A percentile compares a stretch with the other conserved stretches of the same genome.
Conservation (phyloP, 2,797 vertebrate species). For the Dipus sagitta region DNA sequence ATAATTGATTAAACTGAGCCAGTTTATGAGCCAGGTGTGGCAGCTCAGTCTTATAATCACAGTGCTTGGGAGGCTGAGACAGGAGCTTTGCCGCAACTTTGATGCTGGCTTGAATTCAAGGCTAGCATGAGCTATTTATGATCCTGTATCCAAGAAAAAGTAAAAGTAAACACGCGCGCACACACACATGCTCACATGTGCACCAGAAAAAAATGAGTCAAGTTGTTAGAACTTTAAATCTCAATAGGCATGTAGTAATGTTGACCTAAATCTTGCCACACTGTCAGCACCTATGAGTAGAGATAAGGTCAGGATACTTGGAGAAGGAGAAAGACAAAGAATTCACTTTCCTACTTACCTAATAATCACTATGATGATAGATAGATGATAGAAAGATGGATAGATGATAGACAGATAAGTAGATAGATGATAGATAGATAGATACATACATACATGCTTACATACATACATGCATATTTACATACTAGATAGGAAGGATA, state of each 20-base stretch:
- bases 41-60: neutral
- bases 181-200: neutral
- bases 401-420: too few species aligned
- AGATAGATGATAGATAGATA: neutral
- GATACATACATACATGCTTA: too few species aligned
- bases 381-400: neutral
- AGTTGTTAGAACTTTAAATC: slow-evolving; percentile 34
- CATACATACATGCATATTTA: too few species aligned
- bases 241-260: neutral
- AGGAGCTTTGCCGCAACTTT: neutral
- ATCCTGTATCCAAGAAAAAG: neutral
- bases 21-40: neutral
- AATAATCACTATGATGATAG: neutral
- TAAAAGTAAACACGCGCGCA: neutral
- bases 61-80: neutral
- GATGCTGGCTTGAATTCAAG: neutral
- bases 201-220: neutral
- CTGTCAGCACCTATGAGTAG: neutral
- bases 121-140: neutral
- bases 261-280: neutral
- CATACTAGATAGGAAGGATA: too few species aligned
- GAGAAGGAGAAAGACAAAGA: neutral
- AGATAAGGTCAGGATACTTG: neutral
- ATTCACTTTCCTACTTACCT: slow-evolving; percentile 11
- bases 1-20: neutral